Conservation (phyloP, 2,797 vertebrate species). For the Masticophis lateralis region DNA sequence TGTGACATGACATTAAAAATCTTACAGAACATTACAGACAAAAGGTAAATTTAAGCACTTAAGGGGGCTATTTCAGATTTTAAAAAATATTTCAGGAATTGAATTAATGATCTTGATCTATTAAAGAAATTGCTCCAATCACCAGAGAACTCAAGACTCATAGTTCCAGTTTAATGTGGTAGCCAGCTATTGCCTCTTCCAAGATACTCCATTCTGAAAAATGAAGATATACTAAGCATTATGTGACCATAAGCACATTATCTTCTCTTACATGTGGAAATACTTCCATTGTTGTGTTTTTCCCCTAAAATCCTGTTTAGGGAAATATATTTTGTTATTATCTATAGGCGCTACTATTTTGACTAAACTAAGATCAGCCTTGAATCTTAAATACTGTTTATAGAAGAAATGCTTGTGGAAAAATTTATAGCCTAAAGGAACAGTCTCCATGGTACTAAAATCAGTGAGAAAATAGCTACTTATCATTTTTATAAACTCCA, state of each 20-base stretch:
- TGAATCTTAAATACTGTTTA: background rate
- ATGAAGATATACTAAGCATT: background rate
- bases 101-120: background rate
- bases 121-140: background rate
- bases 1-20: background rate
- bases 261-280: background rate
- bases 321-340: background rate
- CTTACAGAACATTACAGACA: constrained; percentile 8
- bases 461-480: background rate
- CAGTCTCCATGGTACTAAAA: background rate
- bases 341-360: background rate
- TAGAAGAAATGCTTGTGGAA: constrained; percentile 6
- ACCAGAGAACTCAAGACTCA: background rate
- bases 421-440: background rate
- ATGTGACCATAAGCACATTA: background rate
- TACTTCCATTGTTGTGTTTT: background rate
- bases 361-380: background rate
- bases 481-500: background rate
- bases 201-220: background rate
- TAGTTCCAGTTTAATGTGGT: background rate
- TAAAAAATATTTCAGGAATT: background rate
- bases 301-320: background rate
- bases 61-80: background rate
- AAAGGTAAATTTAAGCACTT: background rate
- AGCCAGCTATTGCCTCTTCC: background rate